Evolutionary conservation across 2,888 invertebrate species (phyloP).

Genomic region (Orthonychiurus folsomi): DNA sequence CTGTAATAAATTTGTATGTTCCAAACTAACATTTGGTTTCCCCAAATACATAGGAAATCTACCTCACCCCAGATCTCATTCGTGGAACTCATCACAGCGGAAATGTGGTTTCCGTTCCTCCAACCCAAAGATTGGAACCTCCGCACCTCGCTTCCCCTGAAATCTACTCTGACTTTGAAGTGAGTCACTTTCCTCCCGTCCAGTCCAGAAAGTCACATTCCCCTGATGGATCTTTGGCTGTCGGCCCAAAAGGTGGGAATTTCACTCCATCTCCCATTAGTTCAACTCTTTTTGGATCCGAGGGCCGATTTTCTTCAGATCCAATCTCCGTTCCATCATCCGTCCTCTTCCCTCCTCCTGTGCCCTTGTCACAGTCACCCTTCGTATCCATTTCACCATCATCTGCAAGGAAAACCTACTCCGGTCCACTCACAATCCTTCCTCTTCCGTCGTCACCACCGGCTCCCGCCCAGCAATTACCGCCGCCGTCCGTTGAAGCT

Average conservation of each 20-base stretch:
- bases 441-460: background rate
- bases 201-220: background rate
- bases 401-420: background rate
- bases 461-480: background rate
- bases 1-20: too few species aligned
- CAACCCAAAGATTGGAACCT: background rate
- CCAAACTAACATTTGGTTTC: too few species aligned
- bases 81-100: slow-evolving; percentile 26
- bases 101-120: background rate
- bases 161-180: slow-evolving; percentile 16
- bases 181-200: slow-evolving; percentile 4
- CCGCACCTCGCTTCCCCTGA: slow-evolving; percentile 11
- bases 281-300: background rate
- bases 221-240: background rate
- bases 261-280: background rate
- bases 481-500: too few species aligned
- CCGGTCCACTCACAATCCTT: background rate
- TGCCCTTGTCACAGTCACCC: background rate
- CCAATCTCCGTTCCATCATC: background rate
- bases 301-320: background rate
- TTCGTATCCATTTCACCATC: background rate
- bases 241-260: background rate
- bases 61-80: slow-evolving; percentile 35
- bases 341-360: background rate
- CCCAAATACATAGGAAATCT: slow-evolving; percentile 20